Evolutionary conservation across 2,113 vertebrate genomes (phyloP), one percentile per base, ranked within the genome.

Genomic region (Cromileptes altivelis): DNA sequence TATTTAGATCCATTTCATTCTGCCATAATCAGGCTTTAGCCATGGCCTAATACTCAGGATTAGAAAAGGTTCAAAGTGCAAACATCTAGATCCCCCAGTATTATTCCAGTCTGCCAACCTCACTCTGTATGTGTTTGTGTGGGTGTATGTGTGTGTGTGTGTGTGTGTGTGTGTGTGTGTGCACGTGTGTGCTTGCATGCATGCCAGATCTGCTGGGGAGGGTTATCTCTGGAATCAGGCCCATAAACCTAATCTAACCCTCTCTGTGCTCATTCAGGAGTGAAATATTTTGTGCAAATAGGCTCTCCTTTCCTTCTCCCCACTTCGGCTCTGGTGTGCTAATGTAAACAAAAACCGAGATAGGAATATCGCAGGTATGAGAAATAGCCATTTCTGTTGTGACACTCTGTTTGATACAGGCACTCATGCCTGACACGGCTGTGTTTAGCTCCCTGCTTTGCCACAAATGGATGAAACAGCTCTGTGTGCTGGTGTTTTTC

Each of bases 1-100:
- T 94, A 93, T 94, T 94, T 94, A 94, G 94, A 93, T 94, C 93
- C 83, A 92, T 94, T 94, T 94, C 94, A 92, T 92, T 92, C 89
- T 78, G 45, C 89, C 86, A 78, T 94, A 94, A 94, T 94, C 92
- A 91, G 91, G 91, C 88, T 93, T 94, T 91, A 92, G 88, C 87
- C 90, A 82, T 91, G 91, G 71, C 93, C 93, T 93, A 92, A 92
- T 94, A 92, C 93, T 88, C 53, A 1, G 93, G 92, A 94, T 94
- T 94, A 94, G 88, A 92, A 90, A 88, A 90, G 91, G 94, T 94
- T 92, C 94, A 94, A 92, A 94, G 94, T 92, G 94, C 94, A 94
- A 93, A 94, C 91, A 94, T 94, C 88, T 71, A 88, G 87, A 92
- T 91, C 92, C 85, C 72, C 78, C 58, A 45, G 89, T 85, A 91